Evolutionary conservation across 1,140 invertebrate species (phyloP).

Genomic region (Drosophila grimshawi): DNA sequence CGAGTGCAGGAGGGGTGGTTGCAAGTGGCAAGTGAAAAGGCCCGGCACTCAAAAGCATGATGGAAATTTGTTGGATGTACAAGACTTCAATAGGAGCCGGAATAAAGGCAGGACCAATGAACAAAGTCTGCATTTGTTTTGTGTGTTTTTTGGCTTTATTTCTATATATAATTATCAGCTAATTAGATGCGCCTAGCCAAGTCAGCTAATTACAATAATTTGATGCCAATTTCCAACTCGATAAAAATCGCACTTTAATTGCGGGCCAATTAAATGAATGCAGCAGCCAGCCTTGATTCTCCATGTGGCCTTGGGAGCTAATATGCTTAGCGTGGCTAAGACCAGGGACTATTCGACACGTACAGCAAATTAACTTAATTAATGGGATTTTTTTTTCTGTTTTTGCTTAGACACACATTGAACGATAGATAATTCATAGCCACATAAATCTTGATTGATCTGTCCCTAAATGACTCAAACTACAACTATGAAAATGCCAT

Average conservation of each 20-base stretch:
- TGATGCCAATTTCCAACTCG: slow-evolving; percentile 37
- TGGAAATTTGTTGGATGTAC: slow-evolving; percentile 41
- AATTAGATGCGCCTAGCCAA: slow-evolving; percentile 55
- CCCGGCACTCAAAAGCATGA: slow-evolving; percentile 40
- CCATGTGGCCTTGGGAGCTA: slow-evolving; percentile 1
- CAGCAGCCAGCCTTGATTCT: slow-evolving; percentile 29
- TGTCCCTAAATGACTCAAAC: neutral
- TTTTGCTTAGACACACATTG: slow-evolving; percentile 22
- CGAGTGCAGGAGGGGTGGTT: slow-evolving; percentile 8
- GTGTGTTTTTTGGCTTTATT: slow-evolving; percentile 25
- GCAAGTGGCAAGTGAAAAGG: slow-evolving; percentile 44
- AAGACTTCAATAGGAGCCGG: slow-evolving; percentile 1
- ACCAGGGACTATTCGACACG: slow-evolving; percentile 46
- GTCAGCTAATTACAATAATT: slow-evolving; percentile 60
- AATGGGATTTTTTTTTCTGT: slow-evolving; percentile 61
- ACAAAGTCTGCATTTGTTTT: slow-evolving; percentile 16
- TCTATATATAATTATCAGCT: slow-evolving; percentile 64
- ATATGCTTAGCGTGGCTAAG: slow-evolving; percentile 6
- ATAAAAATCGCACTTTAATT: slow-evolving; percentile 48
- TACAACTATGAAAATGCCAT: too few species aligned
- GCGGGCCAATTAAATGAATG: slow-evolving; percentile 58
- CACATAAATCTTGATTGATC: slow-evolving; percentile 2
- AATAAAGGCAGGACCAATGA: neutral
- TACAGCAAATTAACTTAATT: slow-evolving; percentile 69
- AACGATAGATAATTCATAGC: slow-evolving; percentile 35